Conservation (phyloP, 2,113 vertebrate species). For the Poeciliopsis retropinna region DNA sequence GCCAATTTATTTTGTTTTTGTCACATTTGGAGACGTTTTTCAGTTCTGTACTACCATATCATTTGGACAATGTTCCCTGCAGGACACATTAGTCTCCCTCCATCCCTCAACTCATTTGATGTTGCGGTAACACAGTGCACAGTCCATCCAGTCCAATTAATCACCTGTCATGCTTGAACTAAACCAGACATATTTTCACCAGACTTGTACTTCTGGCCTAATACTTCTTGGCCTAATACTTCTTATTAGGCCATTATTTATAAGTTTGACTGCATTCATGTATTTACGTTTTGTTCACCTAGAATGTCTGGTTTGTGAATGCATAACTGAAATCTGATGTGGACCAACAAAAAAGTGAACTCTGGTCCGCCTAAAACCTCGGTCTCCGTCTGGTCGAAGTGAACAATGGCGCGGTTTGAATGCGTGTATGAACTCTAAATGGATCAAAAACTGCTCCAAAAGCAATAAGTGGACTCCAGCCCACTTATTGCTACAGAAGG, state of each 20-base stretch:
- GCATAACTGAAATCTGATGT: no score
- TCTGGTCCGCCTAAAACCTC: no score
- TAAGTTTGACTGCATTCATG: neutral
- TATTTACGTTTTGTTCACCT: neutral
- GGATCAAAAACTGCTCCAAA: no score
- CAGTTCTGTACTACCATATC: neutral
- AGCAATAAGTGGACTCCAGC: no score
- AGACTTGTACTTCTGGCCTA: neutral
- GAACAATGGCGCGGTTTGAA: no score
- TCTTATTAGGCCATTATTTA: no score
- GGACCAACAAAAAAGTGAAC: no score
- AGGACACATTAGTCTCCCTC: conserved; percentile 11
- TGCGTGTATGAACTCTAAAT: no score
- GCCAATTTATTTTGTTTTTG: neutral
- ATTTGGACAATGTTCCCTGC: neutral
- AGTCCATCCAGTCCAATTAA: conserved; percentile 10
- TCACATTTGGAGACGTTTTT: neutral
- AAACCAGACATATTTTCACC: neutral
- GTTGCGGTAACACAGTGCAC: neutral
- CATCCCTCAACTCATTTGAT: conserved; percentile 30
- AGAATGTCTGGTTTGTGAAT: no score
- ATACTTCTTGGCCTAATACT: no score
- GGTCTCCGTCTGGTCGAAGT: no score
- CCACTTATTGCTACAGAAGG: no score
- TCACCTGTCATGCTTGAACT: conserved; percentile 6